A percentile compares a stretch with the other conserved stretches of the same genome.
These are phyloP conservation scores for Rhizomys pruinosus DNA, from an alignment of 2,113 vertebrate species.

Conservation along the genomic window DNA sequence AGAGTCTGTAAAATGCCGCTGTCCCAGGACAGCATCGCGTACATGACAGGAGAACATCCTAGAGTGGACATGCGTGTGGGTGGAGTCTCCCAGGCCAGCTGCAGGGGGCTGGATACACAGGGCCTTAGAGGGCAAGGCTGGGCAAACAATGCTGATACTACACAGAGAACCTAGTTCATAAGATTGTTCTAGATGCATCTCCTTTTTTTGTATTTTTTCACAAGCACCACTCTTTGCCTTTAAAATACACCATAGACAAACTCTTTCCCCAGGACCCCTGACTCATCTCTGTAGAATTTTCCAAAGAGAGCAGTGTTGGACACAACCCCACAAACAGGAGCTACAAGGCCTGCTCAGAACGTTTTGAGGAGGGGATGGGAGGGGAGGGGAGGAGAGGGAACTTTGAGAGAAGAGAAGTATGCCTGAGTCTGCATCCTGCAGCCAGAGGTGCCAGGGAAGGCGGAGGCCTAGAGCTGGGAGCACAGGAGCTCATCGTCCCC, in stretches of 20 bases:
- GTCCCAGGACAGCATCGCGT: fast-evolving
- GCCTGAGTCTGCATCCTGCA: not conserved
- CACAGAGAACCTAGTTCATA: not conserved
- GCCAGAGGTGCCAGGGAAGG: too few species aligned
- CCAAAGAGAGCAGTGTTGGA: not conserved
- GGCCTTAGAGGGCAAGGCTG: too few species aligned
- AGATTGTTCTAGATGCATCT: not conserved
- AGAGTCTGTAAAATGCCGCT: not conserved
- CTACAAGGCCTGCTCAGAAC: not conserved
- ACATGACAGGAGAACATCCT: not conserved
- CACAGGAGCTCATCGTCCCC: fast-evolving
- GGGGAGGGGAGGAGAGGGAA: too few species aligned
- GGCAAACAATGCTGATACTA: not conserved
- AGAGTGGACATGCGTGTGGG: not conserved
- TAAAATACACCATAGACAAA: not conserved
- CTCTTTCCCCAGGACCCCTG: fast-evolving
- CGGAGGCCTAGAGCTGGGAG: fast-evolving
- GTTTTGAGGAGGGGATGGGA: too few species aligned
- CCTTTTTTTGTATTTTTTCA: not conserved
- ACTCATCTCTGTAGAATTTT: not conserved
- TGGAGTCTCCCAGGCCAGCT: not conserved
- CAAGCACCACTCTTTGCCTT: not conserved
- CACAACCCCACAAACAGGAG: not conserved
- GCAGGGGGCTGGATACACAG: too few species aligned
- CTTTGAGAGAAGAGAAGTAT: not conserved